Conservation (phyloP, 1,140 invertebrate species). For the Lepidotrigona ventralis region DNA sequence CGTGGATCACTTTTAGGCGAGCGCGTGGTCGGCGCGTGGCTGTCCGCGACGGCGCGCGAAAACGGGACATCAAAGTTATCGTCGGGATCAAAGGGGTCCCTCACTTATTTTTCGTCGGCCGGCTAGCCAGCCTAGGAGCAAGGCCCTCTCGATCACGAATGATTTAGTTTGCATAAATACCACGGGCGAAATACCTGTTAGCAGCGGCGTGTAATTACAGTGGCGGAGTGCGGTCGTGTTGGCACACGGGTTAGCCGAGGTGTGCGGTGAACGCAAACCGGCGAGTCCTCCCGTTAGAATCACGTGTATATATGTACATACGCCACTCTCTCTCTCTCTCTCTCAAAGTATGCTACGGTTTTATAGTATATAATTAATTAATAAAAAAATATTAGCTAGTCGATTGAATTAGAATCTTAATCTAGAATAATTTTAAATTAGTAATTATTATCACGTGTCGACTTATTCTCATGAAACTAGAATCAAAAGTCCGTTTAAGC, state of each 20-base stretch:
- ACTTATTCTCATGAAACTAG: too few relatives aligned
- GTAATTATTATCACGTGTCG: too few relatives aligned
- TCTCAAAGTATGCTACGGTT: neutral
- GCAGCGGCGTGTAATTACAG: slow-evolving; percentile 53
- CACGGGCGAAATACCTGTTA: slow-evolving; percentile 49
- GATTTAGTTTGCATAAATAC: slow-evolving; percentile 57
- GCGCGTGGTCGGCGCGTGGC: neutral
- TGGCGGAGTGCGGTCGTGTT: slow-evolving; percentile 47
- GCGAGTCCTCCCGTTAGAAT: neutral
- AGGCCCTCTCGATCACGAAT: slow-evolving; percentile 38
- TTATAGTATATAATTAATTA: neutral
- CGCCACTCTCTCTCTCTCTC: neutral
- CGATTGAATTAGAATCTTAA: too few relatives aligned
- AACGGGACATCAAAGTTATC: slow-evolving; percentile 17
- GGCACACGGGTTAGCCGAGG: slow-evolving; percentile 47
- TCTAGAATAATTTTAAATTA: too few relatives aligned
- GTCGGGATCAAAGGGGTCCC: slow-evolving; percentile 14
- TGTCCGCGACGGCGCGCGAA: neutral
- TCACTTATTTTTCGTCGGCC: neutral
- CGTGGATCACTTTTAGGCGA: neutral
- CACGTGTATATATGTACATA: neutral
- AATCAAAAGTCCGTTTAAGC: too few relatives aligned
- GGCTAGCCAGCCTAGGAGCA: neutral
- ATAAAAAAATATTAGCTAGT: neutral
- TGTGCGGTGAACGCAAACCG: slow-evolving; percentile 46